Evolutionary conservation across 2,113 vertebrate genomes (phyloP).

Genomic region (Petrocephalus microphthalmus): DNA sequence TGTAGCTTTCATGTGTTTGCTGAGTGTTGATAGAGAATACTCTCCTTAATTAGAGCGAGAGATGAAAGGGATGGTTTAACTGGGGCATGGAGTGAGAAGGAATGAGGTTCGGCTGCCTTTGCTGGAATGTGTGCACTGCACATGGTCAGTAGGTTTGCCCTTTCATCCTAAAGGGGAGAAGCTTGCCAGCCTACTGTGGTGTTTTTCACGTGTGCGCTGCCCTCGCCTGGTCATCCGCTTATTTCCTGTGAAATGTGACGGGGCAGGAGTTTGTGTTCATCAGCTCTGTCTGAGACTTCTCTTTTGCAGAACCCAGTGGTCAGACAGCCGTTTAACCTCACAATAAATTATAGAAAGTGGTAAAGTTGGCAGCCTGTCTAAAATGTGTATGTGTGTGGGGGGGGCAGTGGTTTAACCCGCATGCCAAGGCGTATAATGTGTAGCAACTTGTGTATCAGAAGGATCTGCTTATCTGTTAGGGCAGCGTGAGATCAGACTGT

Average conservation of each 20-base stretch:
- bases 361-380: neutral
- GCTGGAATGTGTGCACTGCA: neutral
- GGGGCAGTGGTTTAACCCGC: neutral
- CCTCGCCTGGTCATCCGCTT: neutral
- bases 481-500: neutral
- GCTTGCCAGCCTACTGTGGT: neutral
- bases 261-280: neutral
- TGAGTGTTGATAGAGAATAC: neutral
- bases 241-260: neutral
- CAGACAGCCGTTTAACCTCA: neutral
- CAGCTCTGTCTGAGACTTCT: neutral
- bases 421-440: neutral
- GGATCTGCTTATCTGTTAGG: neutral
- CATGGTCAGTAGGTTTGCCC: neutral
- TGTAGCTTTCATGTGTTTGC: conserved; percentile 3
- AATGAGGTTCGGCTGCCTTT: neutral
- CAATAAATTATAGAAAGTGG: neutral
- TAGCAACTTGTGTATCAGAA: neutral
- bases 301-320: neutral
- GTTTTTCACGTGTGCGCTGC: neutral
- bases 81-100: neutral
- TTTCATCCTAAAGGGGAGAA: neutral
- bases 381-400: neutral
- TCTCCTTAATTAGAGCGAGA: neutral
- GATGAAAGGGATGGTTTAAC: neutral